A percentile compares a stretch with the other conserved stretches of the same genome.
Evolutionary conservation across 2,797 vertebrate species (phyloP).

Genomic region (Acipenser oxyrinchus): DNA sequence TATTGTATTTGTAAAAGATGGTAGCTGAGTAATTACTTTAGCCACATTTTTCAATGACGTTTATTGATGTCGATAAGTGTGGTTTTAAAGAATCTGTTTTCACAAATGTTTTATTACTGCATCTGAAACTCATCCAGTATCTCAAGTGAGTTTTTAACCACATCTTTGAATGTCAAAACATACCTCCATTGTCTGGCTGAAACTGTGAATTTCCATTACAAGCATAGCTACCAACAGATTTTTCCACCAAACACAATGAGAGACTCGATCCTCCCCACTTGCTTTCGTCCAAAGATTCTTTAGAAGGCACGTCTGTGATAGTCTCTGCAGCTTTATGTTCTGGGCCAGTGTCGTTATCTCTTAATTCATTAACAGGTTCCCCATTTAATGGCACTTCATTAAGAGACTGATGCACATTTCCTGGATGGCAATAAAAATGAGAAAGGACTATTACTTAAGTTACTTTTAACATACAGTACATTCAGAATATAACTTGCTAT

Average conservation of each 20-base stretch:
- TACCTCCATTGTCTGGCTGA: conserved; percentile 74
- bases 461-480: too few relatives aligned
- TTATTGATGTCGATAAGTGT: too few relatives aligned
- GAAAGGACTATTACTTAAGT: background rate
- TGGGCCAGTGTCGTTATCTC: conserved; percentile 48
- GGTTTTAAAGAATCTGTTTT: too few relatives aligned
- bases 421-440: conserved; percentile 1
- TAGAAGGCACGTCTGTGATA: conserved; percentile 46
- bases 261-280: conserved; percentile 49
- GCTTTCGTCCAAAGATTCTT: conserved; percentile 49
- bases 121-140: too few relatives aligned
- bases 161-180: conserved; percentile 26
- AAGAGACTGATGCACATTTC: conserved; percentile 15
- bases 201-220: conserved; percentile 63
- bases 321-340: conserved; percentile 42
- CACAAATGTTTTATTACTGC: too few relatives aligned
- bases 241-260: conserved; percentile 66
- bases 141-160: too few relatives aligned
- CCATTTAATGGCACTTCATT: conserved; percentile 15
- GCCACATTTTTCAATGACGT: too few relatives aligned
- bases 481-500: too few relatives aligned
- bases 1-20: too few relatives aligned
- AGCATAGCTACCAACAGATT: conserved; percentile 62
- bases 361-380: conserved; percentile 9
- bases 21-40: too few relatives aligned